Percentiles rank a stretch among this genome's conserved stretches.
phyloP scores from a whole-genome alignment of 1,140 invertebrate genomes.

The Thereuonema tuberculata region DNA sequence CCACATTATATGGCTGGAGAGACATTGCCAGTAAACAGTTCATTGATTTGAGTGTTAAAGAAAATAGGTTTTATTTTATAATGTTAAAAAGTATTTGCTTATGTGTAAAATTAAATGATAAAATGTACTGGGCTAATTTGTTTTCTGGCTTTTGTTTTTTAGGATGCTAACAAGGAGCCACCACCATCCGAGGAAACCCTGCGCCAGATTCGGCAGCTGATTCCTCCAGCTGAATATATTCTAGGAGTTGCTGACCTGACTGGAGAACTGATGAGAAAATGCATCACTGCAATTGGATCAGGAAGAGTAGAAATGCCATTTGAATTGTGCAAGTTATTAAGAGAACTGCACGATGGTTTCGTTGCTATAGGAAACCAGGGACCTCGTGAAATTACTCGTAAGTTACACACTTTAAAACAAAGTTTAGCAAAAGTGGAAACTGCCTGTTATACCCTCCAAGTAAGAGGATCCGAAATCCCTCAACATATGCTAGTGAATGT shows the following conservation, averaged over 20 bases:
- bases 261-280: constrained; percentile 76
- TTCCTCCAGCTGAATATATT: constrained; percentile 55
- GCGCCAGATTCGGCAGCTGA: constrained; percentile 16
- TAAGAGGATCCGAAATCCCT: constrained; percentile 56
- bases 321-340: constrained; percentile 52
- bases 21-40: no score
- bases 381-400: constrained; percentile 52
- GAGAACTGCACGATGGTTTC: constrained; percentile 55
- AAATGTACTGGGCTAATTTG: no score
- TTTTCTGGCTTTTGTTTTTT: no score
- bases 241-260: constrained; percentile 77
- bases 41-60: no score
- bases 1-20: no score
- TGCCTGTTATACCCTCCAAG: constrained; percentile 66
- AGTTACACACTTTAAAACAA: constrained; percentile 50
- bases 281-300: constrained; percentile 63
- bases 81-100: no score
- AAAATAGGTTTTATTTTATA: no score
- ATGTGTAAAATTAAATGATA: no score
- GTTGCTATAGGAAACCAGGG: constrained; percentile 36
- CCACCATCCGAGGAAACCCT: not conserved
- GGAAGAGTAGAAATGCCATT: constrained; percentile 60
- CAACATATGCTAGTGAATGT: constrained; percentile 52
- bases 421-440: constrained; percentile 69
- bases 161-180: not conserved